A percentile compares a stretch with the other conserved stretches of the same genome.
These are phyloP conservation scores for Hyles vespertilio DNA, from an alignment of 1,140 invertebrate species.

Conservation along the genomic window DNA sequence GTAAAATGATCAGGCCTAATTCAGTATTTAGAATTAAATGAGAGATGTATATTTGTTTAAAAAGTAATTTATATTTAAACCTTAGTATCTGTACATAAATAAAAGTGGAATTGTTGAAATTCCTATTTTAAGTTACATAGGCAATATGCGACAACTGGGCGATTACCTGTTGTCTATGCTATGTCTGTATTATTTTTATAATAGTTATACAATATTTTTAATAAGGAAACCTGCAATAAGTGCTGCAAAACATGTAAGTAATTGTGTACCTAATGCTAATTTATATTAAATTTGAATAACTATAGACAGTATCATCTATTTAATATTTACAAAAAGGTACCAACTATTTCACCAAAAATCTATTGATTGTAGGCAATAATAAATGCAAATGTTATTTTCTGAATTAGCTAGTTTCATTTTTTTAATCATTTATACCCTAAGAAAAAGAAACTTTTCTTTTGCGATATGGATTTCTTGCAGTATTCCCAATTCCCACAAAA, in stretches of 20 bases:
- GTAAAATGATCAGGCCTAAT: not conserved
- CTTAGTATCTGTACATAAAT: constrained; percentile 4
- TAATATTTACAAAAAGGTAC: not conserved
- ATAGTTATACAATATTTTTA: too few relatives aligned
- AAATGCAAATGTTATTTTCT: constrained; percentile 1
- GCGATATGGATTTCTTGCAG: too few relatives aligned
- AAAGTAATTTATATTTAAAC: constrained; percentile 11
- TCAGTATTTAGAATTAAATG: constrained; percentile 6
- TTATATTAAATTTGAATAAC: too few relatives aligned
- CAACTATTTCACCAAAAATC: not conserved
- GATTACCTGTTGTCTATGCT: not conserved
- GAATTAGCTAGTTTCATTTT: not conserved
- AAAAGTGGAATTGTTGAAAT: constrained; percentile 1
- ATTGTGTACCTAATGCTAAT: too few relatives aligned
- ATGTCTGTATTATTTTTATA: too few relatives aligned
- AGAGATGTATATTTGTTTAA: constrained; percentile 18
- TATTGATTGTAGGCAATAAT: constrained; percentile 1
- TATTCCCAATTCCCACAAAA: not conserved
- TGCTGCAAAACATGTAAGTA: too few relatives aligned
- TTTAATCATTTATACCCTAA: too few relatives aligned
- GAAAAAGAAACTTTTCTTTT: too few relatives aligned
- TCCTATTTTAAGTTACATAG: not conserved
- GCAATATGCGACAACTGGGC: not conserved
- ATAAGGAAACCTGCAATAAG: too few relatives aligned
- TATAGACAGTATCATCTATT: too few relatives aligned